These are phyloP conservation scores for Misgurnus mizolepis DNA, from an alignment of 2,113 vertebrate genomes.

Conservation along the genomic window DNA sequence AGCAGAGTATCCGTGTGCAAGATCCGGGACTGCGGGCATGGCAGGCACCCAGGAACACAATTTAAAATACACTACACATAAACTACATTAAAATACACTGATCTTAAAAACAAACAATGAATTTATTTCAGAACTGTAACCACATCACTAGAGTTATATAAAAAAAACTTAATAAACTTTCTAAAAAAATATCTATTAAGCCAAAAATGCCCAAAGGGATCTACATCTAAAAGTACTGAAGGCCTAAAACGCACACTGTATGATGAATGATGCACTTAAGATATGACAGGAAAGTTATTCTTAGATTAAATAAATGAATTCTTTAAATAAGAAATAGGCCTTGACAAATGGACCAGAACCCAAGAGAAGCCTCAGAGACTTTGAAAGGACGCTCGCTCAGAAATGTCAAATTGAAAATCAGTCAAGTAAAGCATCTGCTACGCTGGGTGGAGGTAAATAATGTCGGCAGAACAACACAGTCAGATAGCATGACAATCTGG, in stretches of 20 bases:
- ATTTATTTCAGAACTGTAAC: too few species aligned
- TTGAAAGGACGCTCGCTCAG: not conserved
- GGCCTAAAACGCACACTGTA: not conserved
- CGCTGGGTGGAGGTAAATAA: not conserved
- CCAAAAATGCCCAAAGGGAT: not conserved
- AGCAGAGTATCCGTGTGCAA: too few species aligned
- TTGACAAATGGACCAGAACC: not conserved
- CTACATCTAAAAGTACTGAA: too few species aligned
- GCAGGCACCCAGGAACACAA: too few species aligned
- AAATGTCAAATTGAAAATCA: slow-evolving; percentile 5
- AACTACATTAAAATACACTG: too few species aligned
- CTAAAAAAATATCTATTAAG: not conserved
- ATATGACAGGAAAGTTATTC: not conserved
- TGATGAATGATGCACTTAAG: not conserved
- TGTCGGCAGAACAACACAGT: not conserved
- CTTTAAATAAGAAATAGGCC: not conserved
- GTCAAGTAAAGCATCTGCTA: slow-evolving; percentile 23
- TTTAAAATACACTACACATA: too few species aligned
- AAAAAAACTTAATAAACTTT: too few species aligned
- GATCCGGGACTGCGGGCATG: too few species aligned
- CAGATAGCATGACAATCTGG: not conserved
- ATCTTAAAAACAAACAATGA: too few species aligned
- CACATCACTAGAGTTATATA: too few species aligned
- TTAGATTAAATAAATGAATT: slow-evolving; percentile 3
- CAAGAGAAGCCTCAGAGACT: slow-evolving; percentile 2